These are phyloP conservation scores for Brachionus rotundiformis DNA, from an alignment of 1,140 invertebrate genomes.

Conservation along the genomic window DNA sequence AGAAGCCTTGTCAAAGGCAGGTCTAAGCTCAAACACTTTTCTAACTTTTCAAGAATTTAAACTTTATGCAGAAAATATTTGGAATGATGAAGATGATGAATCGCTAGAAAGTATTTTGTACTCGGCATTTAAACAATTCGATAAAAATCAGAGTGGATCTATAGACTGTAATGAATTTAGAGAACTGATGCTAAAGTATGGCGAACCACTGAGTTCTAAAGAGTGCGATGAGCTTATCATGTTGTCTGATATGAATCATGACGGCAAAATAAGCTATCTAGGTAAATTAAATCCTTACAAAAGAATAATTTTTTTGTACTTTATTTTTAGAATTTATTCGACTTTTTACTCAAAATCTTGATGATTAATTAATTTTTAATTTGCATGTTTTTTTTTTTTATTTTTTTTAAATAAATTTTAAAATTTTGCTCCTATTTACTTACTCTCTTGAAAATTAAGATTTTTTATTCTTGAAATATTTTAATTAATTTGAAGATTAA, in stretches of 20 bases:
- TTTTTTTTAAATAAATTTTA: conserved; percentile 9
- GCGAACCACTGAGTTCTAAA: conserved; percentile 25
- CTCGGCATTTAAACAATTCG: conserved; percentile 31
- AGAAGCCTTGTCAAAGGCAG: neutral
- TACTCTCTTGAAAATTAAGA: too few species aligned
- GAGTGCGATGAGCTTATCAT: conserved; percentile 26
- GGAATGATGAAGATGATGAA: conserved; percentile 20
- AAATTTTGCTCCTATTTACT: conserved; percentile 5
- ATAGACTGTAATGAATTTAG: conserved; percentile 31
- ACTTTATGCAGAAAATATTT: neutral
- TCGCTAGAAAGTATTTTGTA: neutral
- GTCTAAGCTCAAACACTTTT: neutral
- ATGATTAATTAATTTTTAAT: too few species aligned
- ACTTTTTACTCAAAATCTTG: conserved; percentile 17
- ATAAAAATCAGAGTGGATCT: neutral
- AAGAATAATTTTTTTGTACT: neutral
- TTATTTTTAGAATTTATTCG: conserved; percentile 33
- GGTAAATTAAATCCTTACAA: conserved; percentile 1
- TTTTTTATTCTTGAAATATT: too few species aligned
- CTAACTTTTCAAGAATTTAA: conserved; percentile 41
- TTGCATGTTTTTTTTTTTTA: neutral
- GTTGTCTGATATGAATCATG: conserved; percentile 37
- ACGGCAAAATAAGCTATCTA: conserved; percentile 46
- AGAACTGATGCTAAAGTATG: conserved; percentile 19
- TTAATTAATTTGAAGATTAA: neutral